Base-by-base conservation (phyloP, 2,888 invertebrate species). In the Lasioglossum leucozonium region DNA sequence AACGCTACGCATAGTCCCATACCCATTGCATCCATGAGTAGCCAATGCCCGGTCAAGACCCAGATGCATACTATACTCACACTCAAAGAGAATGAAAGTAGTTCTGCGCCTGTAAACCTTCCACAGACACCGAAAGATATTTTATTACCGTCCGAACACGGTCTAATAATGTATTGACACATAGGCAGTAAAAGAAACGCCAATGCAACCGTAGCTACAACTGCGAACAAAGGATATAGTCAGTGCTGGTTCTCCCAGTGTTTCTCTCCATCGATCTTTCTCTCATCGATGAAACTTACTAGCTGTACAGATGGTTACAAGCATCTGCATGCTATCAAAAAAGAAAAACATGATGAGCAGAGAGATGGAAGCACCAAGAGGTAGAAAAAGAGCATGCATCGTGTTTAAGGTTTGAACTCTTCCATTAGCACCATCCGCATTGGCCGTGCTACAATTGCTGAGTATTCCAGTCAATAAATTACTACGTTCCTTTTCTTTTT, bases 1-100 rank as follows among this genome's bases (percentile, higher is more conserved):
- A 99, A 99, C 82, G 99, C 99, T 91, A 99, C 99, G 95, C 99
- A 99, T 72, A 99, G 96, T 4, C 99, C 99, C 99, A 99, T 99
- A 86, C 99, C 99, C 97, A 99, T 98, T 42, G 99, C 99, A 95
- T 99, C 99, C 99, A 99, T 99, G 79, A 99, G 96, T 91, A 99
- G 96, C 99, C 99, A 99, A 95, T 99, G 99, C 0, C 99, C 99
- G 84, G 99, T 99, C 88, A 99, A 96, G 92, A 99, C 98, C 99
- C 99, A 99, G 90, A 99, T 97, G 95, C 98, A 98, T 84, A 99
- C 99, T 94, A 99, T 98, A 95, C 97, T 97, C 92, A 99, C 97
- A 87, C 99, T 98, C 85, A 99, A 96, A 89, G 98, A 97, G 95
- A 99, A 99, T 84, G 99, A 98, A 93, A 99, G 97, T 85, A 99